Evolutionary conservation across 30 jellyfish, hydroid and myxozoan species (phyloP), one percentile per base, ranked within the genome.

Genomic region (Clytia hemisphaerica): DNA sequence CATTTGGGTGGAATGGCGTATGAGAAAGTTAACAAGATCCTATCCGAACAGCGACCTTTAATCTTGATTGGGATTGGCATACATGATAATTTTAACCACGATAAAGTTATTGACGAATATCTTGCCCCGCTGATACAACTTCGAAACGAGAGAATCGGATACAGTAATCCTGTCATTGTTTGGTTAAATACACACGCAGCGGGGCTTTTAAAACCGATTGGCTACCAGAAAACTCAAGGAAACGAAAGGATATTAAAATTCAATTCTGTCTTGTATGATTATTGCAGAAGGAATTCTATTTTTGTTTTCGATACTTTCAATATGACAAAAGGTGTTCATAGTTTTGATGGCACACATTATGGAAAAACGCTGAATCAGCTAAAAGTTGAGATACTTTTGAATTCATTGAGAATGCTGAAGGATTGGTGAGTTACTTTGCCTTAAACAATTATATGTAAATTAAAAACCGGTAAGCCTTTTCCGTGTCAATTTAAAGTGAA

Each of bases 281-380:
- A 21, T 58, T 89, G 98, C 53, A 42, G 55, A 0, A 47, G 48
- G 27, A 81, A 79, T 18, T 45, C 40, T 26, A 75, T 89, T 18
- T 6, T 53, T 36, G 44, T 70, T 21, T 75, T 89, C 35, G 98
- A 89, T 37, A 63, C 98, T 0, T 89, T 58, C 42, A 80, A 89
- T 29, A 51, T 89, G 31, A 89, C 95, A n/a, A 42, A 64, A 45
- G 98, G 94, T 46, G 68, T 89, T 7, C 92, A 80, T 53, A 89
- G 98, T 45, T 89, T 89, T 72, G 98, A 89, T 77, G 94, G 98
- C 12, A 89, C 98, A 4, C 98, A 89, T 76, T 89, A 78, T 69
- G 98, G 98, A 18, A 73, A 67, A 63, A 83, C 77, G 33, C 44
- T 89, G 14, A 89, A 89, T 48, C 47, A 79, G 54, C 19, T 89